Base-by-base conservation (phyloP, 2,888 invertebrate species). In the Troides helena region DNA sequence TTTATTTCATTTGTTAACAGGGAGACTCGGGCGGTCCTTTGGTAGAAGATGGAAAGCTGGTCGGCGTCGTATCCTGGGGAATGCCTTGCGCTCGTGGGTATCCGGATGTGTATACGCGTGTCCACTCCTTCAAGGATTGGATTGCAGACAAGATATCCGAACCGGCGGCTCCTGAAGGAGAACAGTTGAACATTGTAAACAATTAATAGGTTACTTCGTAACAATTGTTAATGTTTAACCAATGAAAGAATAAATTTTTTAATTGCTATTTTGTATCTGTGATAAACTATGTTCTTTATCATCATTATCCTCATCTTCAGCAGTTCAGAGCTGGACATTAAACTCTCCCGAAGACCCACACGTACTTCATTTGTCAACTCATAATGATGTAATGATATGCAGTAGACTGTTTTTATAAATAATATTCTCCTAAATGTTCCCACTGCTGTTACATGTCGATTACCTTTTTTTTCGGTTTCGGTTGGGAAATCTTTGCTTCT, bases 1-100 rank as follows among this genome's bases (percentile, higher is more conserved):
- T 39, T 10, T 50, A 14, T 50, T 61, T 50, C 58, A 58, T 64
- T 36, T 71, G n/a, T 62, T 85, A 80, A 4, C 82, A 93, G 89
- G 93, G 94, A 72, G 94, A 94, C 73, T 94, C 93, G 25, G 94
- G 94, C 0, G 93, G 94, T 4, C 94, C 94, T 0, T 78, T 94
- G 21, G 88, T 91, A 46, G 85, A 88, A 68, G 81, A 77, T 1
- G 79, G 78, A 59, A 76, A 71, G 2, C 79, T 93, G 6, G 89
- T 92, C 1, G 94, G 94, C 43, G 80, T 94, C 17, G 93, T 93
- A 0, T 94, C 94, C 0, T 94, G 93, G 93, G 93, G 93, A 5
- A 85, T 88, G 80, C 93, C 93, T 0, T 94, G 94, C 73, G 94
- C 93, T 0, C 82, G 81, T 2, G 94, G 94, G n/a, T 88, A 83